Evolutionary conservation across 2,888 invertebrate species (phyloP), one percentile per base, ranked within the genome.

Genomic region (Watsonalla cultraria): DNA sequence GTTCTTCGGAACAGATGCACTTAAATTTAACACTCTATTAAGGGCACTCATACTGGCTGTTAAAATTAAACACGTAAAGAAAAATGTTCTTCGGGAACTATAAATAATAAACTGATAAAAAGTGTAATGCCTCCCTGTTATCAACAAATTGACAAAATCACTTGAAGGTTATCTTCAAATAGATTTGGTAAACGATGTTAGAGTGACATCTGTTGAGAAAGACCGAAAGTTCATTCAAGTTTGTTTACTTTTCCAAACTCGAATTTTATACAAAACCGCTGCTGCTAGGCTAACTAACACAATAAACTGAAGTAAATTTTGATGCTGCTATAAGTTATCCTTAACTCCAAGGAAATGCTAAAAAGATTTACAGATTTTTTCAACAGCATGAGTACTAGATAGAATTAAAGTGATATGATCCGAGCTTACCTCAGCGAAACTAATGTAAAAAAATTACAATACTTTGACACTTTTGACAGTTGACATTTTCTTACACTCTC

Each of bases 91-190:
- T 56, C 56, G 58, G 61, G 61, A 61, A 68, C 68, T 64, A 74
- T 65, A 69, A 72, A 70, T 66, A 65, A 65, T 64, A 61, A 56
- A 53, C 59, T 69, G 66, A 60, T 70, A 72, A 63, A 65, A 67
- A 49, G 39, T 60, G 61, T 68, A 69, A 65, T 66, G 54, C 69
- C 71, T 74, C 64, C 70, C 82, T 83, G 84, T 87, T 90, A 89
- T 86, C 89, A 89, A 76, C 77, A 75, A 78, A 73, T 81, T 85
- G 80, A 86, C 86, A 87, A 87, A 88, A 88, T 83, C 86, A 86
- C 80, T 87, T 87, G 89, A 90, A 90, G 90, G 90, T 90, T 90
- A 90, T 85, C 87, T 77, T 73, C 71, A 81, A 86, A 86, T 84
- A 85, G 82, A 84, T 79, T 79, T 79, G 60, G 68, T 62, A 58